These are phyloP conservation scores for Chrysotoxum bicinctum DNA, from an alignment of 2,888 invertebrate species.

Conservation along the genomic window DNA sequence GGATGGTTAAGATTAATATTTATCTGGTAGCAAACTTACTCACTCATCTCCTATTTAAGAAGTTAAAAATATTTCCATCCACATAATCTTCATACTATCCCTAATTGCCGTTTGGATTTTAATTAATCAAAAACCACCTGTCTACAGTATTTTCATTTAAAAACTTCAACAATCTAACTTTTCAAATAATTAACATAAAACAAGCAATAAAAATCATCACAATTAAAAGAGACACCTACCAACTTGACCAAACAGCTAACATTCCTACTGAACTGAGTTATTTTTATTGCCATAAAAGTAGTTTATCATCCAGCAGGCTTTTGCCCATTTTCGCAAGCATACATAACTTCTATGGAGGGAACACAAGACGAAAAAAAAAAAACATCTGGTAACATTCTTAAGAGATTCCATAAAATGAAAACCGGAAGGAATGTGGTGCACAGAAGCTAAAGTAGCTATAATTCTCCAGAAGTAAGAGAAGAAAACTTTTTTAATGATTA, in stretches of 20 bases:
- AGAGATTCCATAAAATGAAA: constrained; percentile 48
- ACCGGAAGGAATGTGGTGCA: constrained; percentile 39
- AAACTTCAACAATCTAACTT: constrained; percentile 40
- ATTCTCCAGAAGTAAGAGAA: constrained; percentile 27
- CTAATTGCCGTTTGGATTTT: no score
- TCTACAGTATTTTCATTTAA: background rate
- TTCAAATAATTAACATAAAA: constrained; percentile 26
- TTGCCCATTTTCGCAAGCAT: background rate
- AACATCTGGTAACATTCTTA: constrained; percentile 54
- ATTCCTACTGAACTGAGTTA: constrained; percentile 20
- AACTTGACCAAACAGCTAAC: constrained; percentile 46
- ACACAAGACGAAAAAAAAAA: background rate
- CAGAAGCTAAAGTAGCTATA: constrained; percentile 47
- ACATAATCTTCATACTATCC: no score
- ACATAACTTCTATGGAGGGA: background rate
- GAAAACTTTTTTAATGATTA: constrained; percentile 66
- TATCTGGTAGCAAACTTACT: no score
- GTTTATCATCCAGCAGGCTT: constrained; percentile 46
- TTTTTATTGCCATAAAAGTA: constrained; percentile 53
- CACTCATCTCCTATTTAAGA: no score
- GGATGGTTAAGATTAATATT: no score
- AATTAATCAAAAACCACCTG: constrained; percentile 2
- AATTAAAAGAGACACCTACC: constrained; percentile 12
- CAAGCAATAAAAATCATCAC: constrained; percentile 19
- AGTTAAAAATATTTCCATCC: no score